Percentiles rank a stretch among this genome's conserved stretches.
Conservation (phyloP, 2,113 vertebrate species). For the Periophthalmodon schlosseri region DNA sequence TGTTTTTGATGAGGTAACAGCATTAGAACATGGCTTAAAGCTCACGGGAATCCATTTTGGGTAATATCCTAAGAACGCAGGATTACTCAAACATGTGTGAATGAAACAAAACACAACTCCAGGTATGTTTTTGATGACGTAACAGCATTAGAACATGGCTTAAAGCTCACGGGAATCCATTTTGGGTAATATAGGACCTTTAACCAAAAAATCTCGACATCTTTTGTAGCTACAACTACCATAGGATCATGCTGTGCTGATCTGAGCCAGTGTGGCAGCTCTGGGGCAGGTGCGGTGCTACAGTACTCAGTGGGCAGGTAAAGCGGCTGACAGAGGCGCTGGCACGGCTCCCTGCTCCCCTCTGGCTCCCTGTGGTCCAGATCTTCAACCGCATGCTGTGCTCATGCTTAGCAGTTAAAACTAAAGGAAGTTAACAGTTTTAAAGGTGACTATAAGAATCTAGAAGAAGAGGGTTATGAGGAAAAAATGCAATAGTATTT, state of each 20-base stretch:
- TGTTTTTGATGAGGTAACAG: too few species aligned
- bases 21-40: too few species aligned
- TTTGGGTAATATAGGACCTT: too few species aligned
- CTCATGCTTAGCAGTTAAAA: constrained; percentile 26
- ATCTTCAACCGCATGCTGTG: constrained; percentile 34
- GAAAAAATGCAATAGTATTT: too few species aligned
- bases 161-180: too few species aligned
- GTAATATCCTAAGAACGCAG: too few species aligned
- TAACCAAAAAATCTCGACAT: too few species aligned
- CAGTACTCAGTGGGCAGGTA: constrained; percentile 34
- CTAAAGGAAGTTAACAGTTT: constrained; percentile 32
- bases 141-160: too few species aligned
- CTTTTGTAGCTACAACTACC: background rate
- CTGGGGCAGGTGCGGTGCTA: constrained; percentile 18
- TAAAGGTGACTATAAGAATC: constrained; percentile 7
- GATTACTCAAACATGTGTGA: too few species aligned
- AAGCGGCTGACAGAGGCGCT: constrained; percentile 17
- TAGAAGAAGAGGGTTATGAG: background rate
- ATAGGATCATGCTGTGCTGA: constrained; percentile 30
- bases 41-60: too few species aligned
- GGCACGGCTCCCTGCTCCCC: constrained; percentile 12
- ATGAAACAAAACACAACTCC: too few species aligned
- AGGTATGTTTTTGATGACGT: too few species aligned
- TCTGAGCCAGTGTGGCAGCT: constrained; percentile 40
- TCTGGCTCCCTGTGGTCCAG: constrained; percentile 7